These are phyloP conservation scores for Cartodere bifasciata DNA, from an alignment of 2,888 invertebrate species.

Conservation along the genomic window DNA sequence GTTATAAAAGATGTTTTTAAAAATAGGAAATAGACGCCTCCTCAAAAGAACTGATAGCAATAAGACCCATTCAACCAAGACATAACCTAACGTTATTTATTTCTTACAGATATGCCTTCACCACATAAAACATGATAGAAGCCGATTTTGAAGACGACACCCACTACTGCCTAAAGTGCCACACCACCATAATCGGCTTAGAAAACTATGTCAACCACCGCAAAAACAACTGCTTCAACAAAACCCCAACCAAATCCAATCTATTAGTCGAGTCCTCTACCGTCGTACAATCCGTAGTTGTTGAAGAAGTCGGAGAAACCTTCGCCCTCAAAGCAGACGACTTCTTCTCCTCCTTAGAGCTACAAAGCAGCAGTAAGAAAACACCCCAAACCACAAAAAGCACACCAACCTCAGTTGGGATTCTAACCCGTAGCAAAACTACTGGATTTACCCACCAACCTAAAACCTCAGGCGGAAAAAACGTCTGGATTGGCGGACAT, in stretches of 20 bases:
- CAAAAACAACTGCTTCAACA: slow-evolving; percentile 59
- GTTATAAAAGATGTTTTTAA: too few species aligned
- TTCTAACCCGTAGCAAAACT: slow-evolving; percentile 36
- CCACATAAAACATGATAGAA: too few species aligned
- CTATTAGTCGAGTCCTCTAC: slow-evolving; percentile 25
- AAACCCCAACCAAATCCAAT: slow-evolving; percentile 33
- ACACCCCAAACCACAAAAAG: slow-evolving; percentile 36
- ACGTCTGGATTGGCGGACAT: slow-evolving; percentile 49
- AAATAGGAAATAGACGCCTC: too few species aligned
- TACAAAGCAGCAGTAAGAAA: slow-evolving; percentile 60
- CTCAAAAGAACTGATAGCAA: too few species aligned
- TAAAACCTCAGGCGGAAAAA: slow-evolving; percentile 34
- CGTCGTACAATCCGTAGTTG: slow-evolving; percentile 27
- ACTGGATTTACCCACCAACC: slow-evolving; percentile 27
- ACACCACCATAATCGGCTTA: slow-evolving; percentile 68
- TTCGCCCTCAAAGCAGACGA: slow-evolving; percentile 66
- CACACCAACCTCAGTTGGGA: slow-evolving; percentile 31
- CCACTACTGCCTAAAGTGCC: slow-evolving; percentile 82
- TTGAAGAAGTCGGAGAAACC: slow-evolving; percentile 37
- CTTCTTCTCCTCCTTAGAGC: slow-evolving; percentile 72
- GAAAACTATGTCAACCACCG: slow-evolving; percentile 77
- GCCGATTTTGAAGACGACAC: slow-evolving; percentile 72
- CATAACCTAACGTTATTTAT: too few species aligned
- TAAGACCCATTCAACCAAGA: too few species aligned
- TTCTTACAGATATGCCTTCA: too few species aligned